phyloP scores from a whole-genome alignment of 1,140 invertebrate genomes.

The Zeugodacus cucurbitae region DNA sequence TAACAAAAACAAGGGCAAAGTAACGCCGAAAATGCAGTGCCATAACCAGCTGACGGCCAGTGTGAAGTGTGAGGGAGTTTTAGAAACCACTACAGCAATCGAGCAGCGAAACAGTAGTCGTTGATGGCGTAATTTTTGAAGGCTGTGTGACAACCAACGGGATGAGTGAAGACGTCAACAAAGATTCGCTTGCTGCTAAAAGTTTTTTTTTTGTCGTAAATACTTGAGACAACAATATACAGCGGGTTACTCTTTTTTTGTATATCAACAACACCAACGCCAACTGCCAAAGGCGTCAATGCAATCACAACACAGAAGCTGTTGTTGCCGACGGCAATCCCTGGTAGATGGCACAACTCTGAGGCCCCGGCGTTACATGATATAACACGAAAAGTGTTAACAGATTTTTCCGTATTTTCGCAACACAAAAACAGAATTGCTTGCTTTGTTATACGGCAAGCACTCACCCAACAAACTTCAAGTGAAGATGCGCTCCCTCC shows the following conservation, averaged over 20 bases:
- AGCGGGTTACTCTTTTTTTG: not conserved
- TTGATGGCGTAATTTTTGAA: not conserved
- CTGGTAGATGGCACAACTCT: no score
- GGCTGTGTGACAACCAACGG: not conserved
- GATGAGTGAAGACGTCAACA: not conserved
- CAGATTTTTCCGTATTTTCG: conserved; percentile 1
- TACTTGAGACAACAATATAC: not conserved
- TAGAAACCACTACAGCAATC: not conserved
- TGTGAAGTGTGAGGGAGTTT: not conserved
- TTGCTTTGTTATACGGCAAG: not conserved
- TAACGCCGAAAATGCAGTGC: not conserved
- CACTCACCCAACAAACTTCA: not conserved
- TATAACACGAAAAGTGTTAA: conserved; percentile 28
- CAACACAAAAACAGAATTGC: not conserved
- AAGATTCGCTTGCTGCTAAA: not conserved
- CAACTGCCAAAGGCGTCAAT: conserved; percentile 29
- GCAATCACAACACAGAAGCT: conserved; percentile 15
- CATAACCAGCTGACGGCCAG: not conserved
- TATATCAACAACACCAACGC: not conserved
- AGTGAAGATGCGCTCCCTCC: not conserved
- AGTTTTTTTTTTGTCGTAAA: not conserved
- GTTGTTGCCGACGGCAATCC: not conserved
- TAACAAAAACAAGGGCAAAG: not conserved
- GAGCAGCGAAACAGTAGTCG: not conserved
- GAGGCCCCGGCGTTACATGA: not conserved